Evolutionary conservation across 2,113 vertebrate genomes (phyloP), one percentile per base, ranked within the genome.

Genomic region (Amazona vittata): DNA sequence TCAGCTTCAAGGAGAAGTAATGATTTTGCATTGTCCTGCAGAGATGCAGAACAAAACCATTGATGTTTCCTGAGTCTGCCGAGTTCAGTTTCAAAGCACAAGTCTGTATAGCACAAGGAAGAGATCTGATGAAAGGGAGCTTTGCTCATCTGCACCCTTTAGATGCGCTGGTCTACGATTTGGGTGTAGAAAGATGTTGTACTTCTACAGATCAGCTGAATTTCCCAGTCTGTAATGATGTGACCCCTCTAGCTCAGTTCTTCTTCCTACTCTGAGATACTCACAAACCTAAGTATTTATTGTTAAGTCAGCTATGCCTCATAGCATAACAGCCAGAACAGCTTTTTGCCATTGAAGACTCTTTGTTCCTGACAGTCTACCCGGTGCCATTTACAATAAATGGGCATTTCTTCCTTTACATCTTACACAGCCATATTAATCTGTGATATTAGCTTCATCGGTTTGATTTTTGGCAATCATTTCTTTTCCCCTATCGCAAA

Each of bases 41-140:
- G 73, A 93, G 65, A 89, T 39, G 24, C 46, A 85, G 81, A 95
- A 83, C 49, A 89, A 71, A 90, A 67, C 22, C 53, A 78, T 0
- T 52, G 28, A 74, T 62, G 69, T 75, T 93, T 86, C 69, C 39
- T 20, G 1, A 70, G 47, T 46, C 64, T 6, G 8, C 49, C 44
- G 87, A 93, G 81, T 63, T 95, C 64, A 29, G 7, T 79, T 92
- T 94, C 76, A 84, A 85, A 94, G 69, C 39, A 59, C 37, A 94
- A 80, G 60, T 81, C 65, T 33, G 31, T 59, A 19, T 1, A n/a
- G 57, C 3, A 5, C 85, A 84, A 85, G 68, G 82, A 89, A 69
- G 0, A 71, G 50, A 52, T 28, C 52, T 96, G 82, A 76, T 64
- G 77, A 94, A 94, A 44, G 49, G 24, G 11, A n/a, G 44, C 15